These are phyloP conservation scores for Leptodactylus fuscus DNA, from an alignment of 2,113 vertebrate genomes.

Conservation along the genomic window DNA sequence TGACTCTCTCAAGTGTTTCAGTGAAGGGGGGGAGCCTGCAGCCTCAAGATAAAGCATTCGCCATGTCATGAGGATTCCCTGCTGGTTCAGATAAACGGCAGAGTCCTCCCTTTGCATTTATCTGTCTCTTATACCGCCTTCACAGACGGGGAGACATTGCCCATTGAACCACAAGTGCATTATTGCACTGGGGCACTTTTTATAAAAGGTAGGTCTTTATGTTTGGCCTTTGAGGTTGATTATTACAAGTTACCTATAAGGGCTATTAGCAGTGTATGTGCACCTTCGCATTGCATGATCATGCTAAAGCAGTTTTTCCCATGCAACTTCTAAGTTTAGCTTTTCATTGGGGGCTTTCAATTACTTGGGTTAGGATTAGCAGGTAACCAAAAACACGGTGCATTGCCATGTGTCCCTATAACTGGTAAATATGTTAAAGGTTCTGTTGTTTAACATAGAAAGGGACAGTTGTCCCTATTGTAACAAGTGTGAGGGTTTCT, in stretches of 20 bases:
- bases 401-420: not conserved
- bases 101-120: slow-evolving; percentile 32
- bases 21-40: slow-evolving; percentile 36
- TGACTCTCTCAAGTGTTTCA: slow-evolving; percentile 24
- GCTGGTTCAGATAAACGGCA: slow-evolving; percentile 20
- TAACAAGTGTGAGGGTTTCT: not conserved
- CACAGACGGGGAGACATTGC: not conserved
- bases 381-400: not conserved
- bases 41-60: slow-evolving; percentile 40
- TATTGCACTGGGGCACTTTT: not conserved
- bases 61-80: slow-evolving; percentile 34
- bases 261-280: rapidly evolving
- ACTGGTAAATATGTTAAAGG: not conserved
- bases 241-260: not conserved
- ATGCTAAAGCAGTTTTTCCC: not conserved
- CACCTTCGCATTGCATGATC: not conserved
- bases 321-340: not conserved
- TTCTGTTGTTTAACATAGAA: too few relatives aligned
- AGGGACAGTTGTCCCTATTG: too few relatives aligned
- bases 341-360: not conserved
- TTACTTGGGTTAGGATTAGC: not conserved
- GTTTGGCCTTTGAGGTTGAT: too few relatives aligned
- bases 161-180: not conserved
- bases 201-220: slow-evolving; percentile 31
- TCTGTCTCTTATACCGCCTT: not conserved